These are phyloP conservation scores for Gymnoscelis rufifasciata DNA, from an alignment of 2,888 invertebrate genomes.

Conservation along the genomic window DNA sequence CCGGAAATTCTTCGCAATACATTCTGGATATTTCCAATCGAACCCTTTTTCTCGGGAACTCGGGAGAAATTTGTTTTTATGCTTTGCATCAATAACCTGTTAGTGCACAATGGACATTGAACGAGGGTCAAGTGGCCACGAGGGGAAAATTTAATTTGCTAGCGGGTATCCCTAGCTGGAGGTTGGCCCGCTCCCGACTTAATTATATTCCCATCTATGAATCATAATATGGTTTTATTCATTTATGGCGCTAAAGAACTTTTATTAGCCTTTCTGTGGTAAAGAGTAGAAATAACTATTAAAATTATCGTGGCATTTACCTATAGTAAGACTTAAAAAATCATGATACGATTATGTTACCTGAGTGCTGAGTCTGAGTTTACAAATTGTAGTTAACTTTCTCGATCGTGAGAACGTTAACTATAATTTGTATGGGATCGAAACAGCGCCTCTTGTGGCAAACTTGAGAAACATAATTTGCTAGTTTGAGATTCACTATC, in stretches of 20 bases:
- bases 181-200: slow-evolving; percentile 45
- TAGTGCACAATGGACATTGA: slow-evolving; percentile 52
- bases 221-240: slow-evolving; percentile 39
- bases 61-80: slow-evolving; percentile 39
- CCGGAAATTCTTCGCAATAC: slow-evolving; percentile 14
- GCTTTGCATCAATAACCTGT: slow-evolving; percentile 53
- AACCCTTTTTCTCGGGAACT: slow-evolving; percentile 22
- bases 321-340: too few species aligned
- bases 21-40: slow-evolving; percentile 20
- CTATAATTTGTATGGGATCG: too few species aligned
- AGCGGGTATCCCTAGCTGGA: slow-evolving; percentile 40
- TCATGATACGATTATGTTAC: too few species aligned
- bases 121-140: slow-evolving; percentile 57
- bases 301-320: too few species aligned
- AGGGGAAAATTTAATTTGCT: slow-evolving; percentile 60
- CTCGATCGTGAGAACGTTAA: too few species aligned
- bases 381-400: too few species aligned
- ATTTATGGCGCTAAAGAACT: not conserved
- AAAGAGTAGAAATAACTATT: not conserved
- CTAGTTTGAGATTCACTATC: too few species aligned
- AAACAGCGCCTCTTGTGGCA: too few species aligned
- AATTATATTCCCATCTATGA: slow-evolving; percentile 57
- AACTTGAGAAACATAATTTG: too few species aligned
- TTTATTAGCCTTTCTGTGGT: not conserved
- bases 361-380: too few species aligned